Conservation (phyloP, 2,888 invertebrate genomes). For the Glaucopsyche alexis region DNA sequence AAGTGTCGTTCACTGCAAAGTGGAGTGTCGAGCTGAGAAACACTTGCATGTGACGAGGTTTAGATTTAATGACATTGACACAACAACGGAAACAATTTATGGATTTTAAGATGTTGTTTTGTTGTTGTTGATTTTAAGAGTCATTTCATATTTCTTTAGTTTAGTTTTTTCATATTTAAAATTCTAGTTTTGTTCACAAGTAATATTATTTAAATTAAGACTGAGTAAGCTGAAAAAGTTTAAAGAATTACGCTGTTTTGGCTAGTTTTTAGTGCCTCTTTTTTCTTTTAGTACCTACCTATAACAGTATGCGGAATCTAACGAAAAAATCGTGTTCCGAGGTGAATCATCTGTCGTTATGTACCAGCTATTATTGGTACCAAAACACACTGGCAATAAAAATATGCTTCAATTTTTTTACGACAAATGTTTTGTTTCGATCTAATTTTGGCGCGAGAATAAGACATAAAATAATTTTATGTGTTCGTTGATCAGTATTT, state of each 20-base stretch:
- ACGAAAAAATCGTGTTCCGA: not conserved
- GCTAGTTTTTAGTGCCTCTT: not conserved
- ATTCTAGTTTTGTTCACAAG: no score
- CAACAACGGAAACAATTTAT: no score
- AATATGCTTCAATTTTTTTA: conserved; percentile 20
- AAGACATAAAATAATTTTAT: conserved; percentile 22
- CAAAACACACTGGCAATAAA: not conserved
- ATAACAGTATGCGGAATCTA: not conserved
- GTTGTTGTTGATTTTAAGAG: no score
- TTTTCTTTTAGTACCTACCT: not conserved
- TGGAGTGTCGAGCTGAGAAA: conserved; percentile 7
- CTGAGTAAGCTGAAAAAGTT: not conserved
- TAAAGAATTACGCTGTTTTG: not conserved
- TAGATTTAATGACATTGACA: no score
- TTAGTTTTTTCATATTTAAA: no score
- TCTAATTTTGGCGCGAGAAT: not conserved
- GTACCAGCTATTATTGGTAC: not conserved
- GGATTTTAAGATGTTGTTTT: no score
- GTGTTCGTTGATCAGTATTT: conserved; percentile 9
- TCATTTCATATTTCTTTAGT: no score
- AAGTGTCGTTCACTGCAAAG: not conserved
- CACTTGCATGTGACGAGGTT: no score
- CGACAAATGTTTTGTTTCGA: conserved; percentile 23
- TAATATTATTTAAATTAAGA: no score
- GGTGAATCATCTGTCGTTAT: conserved; percentile 15